These are phyloP conservation scores for Drosophila hawaiiensis DNA, from an alignment of 2,888 invertebrate species.

Conservation along the genomic window DNA sequence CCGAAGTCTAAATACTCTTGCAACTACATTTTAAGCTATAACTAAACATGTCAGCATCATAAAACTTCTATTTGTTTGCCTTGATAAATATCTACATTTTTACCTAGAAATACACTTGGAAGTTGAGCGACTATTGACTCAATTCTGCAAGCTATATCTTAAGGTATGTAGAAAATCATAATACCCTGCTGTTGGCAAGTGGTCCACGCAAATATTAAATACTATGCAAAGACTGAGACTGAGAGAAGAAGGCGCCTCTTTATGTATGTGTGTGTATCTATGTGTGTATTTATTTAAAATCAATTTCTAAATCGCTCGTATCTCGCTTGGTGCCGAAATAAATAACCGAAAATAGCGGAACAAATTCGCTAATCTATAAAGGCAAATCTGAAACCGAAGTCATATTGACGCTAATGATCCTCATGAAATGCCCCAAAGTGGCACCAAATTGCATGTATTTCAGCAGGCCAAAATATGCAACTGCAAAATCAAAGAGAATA, in stretches of 20 bases:
- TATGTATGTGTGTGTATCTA: background rate
- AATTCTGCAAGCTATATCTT: background rate
- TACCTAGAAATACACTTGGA: background rate
- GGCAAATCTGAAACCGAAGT: slow-evolving; percentile 36
- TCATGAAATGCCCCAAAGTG: slow-evolving; percentile 63
- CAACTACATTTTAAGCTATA: background rate
- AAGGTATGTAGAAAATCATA: background rate
- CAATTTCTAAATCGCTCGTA: slow-evolving; percentile 43
- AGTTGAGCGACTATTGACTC: background rate
- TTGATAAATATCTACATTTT: background rate
- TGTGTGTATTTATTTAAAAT: slow-evolving; percentile 35
- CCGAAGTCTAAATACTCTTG: slow-evolving; percentile 21
- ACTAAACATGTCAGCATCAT: background rate
- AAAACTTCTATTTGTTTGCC: background rate
- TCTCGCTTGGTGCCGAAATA: slow-evolving; percentile 22
- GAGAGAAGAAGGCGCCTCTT: slow-evolving; percentile 29
- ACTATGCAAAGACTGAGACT: slow-evolving; percentile 29
- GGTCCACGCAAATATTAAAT: background rate
- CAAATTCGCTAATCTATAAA: slow-evolving; percentile 41
- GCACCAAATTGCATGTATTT: slow-evolving; percentile 45
- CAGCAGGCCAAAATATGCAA: slow-evolving; percentile 17
- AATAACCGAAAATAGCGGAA: slow-evolving; percentile 40
- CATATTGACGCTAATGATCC: slow-evolving; percentile 65
- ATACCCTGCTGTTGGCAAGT: background rate
- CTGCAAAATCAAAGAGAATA: background rate